Evolutionary conservation across 2,113 vertebrate species (phyloP), one percentile per base, ranked within the genome.

Genomic region (Poeciliopsis occidentalis): DNA sequence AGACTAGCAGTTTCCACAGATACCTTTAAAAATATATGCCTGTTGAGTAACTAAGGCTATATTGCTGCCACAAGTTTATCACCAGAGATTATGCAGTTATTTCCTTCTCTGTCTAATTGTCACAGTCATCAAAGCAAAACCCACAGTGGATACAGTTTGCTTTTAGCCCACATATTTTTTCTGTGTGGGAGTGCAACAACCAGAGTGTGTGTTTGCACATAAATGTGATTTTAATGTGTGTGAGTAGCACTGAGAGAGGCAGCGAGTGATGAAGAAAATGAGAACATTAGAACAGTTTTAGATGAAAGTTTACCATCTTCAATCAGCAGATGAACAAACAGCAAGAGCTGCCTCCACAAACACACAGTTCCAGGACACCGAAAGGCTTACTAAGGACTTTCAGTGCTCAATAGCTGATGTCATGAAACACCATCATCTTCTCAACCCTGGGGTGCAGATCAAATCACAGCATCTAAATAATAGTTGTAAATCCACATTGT

Each of bases 81-180:
- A 22, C 19, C 32, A 24, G 67, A 67, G 31, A 47, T 31, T 4
- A 39, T 19, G 69, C n/a, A 68, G 13, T 64, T 32, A 66, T 67
- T 78, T 68, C 19, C 51, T 27, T 67, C 62, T 66, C 68, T 67
- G 65, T 71, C 65, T 60, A 63, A 76, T 82, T 69, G 70, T 75
- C 66, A 72, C 37, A 69, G 47, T 77, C 60, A 70, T 64, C 13
- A 63, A 82, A 70, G 69, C 70, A 64, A 73, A 44, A 8, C 81
- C 73, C 73, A 84, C 83, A 64, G 39, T 81, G 71, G 69, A 70
- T 81, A 70, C 76, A 74, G 72, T 85, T 79, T 82, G 73, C 80
- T 69, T 88, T 74, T 74, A 41, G 61, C 86, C 84, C 82, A 88
- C 84, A 54, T 34, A 80, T 68, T 67, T 80, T 85, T 60, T 77